phyloP scores from a whole-genome alignment of 2,113 vertebrate genomes.

The Pygoscelis adeliae region DNA sequence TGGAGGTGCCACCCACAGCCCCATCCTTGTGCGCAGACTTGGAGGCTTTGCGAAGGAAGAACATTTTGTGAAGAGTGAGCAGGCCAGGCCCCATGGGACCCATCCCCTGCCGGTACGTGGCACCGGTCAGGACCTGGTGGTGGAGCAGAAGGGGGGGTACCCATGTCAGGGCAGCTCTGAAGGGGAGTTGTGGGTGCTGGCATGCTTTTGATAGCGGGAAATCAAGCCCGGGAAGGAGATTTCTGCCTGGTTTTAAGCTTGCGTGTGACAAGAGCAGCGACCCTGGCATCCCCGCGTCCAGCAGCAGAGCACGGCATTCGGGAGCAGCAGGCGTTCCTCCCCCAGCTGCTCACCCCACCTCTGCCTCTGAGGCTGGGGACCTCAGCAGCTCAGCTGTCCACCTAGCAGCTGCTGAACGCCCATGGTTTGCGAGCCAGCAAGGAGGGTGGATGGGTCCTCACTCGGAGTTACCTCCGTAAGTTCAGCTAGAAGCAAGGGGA shows the following conservation, averaged over 20 bases:
- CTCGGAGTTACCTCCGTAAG: not conserved
- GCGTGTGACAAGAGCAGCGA: not conserved
- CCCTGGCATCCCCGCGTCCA: not conserved
- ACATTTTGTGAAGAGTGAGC: not conserved
- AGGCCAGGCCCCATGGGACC: not conserved
- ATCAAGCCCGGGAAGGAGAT: not conserved
- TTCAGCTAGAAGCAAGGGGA: not conserved
- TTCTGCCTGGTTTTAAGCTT: not conserved
- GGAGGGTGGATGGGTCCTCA: not conserved
- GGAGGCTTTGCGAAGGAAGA: not conserved
- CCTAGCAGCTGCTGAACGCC: not conserved
- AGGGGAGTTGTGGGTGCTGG: not conserved
- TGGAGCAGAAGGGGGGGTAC: rapidly evolving
- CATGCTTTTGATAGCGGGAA: rapidly evolving
- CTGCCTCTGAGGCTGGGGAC: not conserved
- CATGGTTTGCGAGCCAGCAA: not conserved
- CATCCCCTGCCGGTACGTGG: too few relatives aligned
- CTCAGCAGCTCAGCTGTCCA: not conserved
- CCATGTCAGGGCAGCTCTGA: not conserved
- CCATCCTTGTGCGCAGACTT: rapidly evolving
- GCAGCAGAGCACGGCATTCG: rapidly evolving
- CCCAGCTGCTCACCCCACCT: not conserved
- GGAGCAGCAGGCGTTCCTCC: not conserved
- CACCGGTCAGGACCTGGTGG: not conserved
- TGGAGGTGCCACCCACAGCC: not conserved